Conservation (phyloP, 2,113 vertebrate genomes). For the Rattus rattus region DNA sequence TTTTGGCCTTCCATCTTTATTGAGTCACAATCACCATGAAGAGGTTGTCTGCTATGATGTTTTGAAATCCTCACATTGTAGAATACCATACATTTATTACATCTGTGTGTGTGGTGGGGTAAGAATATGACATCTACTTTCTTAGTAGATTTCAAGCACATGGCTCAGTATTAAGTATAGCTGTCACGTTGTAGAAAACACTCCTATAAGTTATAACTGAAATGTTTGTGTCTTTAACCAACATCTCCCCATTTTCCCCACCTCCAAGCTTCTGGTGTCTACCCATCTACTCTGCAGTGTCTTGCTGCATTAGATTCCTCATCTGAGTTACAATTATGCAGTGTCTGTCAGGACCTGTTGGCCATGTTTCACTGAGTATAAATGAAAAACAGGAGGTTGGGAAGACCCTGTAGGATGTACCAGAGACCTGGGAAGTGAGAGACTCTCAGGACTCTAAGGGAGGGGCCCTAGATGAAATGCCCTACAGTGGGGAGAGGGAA, state of each 20-base stretch:
- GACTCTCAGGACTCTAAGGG: too few relatives aligned
- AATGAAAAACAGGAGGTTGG: neutral
- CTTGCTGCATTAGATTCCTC: neutral
- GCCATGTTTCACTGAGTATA: neutral
- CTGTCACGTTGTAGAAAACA: neutral
- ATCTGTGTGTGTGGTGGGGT: neutral
- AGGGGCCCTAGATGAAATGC: too few relatives aligned
- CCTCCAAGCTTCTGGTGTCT: neutral
- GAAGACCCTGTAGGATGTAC: too few relatives aligned
- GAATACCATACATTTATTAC: neutral
- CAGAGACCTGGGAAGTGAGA: too few relatives aligned
- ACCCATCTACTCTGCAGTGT: neutral
- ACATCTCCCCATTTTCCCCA: neutral
- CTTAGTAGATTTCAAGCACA: slow-evolving; percentile 2
- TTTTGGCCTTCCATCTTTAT: neutral
- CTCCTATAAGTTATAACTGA: neutral
- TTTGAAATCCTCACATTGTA: neutral
- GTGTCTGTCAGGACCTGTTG: neutral
- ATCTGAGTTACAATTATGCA: neutral
- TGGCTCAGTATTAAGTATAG: neutral
- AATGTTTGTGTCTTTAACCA: neutral
- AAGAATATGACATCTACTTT: neutral
- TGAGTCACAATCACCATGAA: neutral
- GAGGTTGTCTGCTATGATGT: neutral
- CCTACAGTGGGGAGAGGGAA: too few relatives aligned